These are phyloP conservation scores for Cacatua alba DNA, from an alignment of 2,113 vertebrate genomes.

Conservation along the genomic window DNA sequence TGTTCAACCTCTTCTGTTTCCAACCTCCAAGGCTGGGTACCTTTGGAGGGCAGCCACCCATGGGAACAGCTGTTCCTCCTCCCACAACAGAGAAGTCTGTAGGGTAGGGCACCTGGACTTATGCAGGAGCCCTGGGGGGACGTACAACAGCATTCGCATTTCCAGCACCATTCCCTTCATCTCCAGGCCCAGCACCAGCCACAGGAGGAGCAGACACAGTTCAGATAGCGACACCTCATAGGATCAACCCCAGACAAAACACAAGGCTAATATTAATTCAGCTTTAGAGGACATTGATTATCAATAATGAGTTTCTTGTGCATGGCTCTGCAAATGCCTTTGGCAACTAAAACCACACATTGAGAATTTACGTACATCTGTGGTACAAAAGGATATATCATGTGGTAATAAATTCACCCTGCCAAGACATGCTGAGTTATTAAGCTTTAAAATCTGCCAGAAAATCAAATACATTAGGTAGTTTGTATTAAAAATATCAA, in stretches of 20 bases:
- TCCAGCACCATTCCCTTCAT: neutral
- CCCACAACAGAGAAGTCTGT: neutral
- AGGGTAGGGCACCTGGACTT: neutral
- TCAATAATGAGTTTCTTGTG: neutral
- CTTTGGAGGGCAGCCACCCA: neutral
- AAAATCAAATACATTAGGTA: neutral
- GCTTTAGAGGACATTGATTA: neutral
- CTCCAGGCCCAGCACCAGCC: neutral
- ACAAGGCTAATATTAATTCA: neutral
- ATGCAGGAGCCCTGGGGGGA: rapidly evolving
- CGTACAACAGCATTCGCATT: neutral
- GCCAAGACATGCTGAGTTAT: neutral
- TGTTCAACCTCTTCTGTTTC: neutral
- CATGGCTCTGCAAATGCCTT: neutral
- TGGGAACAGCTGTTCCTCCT: neutral
- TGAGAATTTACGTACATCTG: neutral
- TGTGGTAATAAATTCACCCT: neutral
- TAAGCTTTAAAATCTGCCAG: neutral
- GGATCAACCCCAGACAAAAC: neutral
- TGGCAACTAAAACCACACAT: neutral
- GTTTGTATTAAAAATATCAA: neutral
- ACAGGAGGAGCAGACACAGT: neutral
- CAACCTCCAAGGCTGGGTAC: neutral
- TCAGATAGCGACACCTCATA: neutral
- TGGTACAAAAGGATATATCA: neutral